Conservation (phyloP, 2,797 vertebrate species). For the Acrocephalus scirpaceus region DNA sequence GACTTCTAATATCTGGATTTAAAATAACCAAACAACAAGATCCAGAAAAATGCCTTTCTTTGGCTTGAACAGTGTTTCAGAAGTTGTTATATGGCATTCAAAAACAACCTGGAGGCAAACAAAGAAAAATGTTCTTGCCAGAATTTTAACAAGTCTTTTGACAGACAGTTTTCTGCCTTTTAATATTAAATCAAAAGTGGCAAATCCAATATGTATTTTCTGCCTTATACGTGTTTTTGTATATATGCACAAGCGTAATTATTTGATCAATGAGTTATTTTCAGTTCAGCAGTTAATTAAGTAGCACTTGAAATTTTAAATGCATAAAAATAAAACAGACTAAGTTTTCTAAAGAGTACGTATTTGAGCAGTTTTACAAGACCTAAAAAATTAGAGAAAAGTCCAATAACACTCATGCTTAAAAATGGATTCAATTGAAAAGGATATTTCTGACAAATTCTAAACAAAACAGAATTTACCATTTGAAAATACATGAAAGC, state of each 20-base stretch:
- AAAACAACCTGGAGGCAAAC: neutral
- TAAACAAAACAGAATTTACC: neutral
- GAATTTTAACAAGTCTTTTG: neutral
- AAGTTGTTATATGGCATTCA: neutral
- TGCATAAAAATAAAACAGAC: neutral
- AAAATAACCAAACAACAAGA: neutral
- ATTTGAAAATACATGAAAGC: neutral
- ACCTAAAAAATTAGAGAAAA: neutral
- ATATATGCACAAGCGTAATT: neutral
- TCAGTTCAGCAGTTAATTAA: constrained; percentile 13
- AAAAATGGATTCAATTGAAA: neutral
- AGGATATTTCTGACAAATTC: neutral
- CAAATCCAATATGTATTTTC: neutral
- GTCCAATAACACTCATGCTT: neutral
- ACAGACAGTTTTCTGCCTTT: neutral
- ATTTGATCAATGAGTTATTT: neutral
- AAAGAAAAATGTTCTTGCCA: neutral
- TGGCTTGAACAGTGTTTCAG: neutral
- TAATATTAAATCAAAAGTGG: neutral
- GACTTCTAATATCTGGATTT: neutral
- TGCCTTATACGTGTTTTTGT: neutral
- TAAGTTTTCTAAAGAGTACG: neutral
- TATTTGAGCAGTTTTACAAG: neutral
- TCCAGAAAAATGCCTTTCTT: neutral
- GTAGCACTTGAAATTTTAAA: neutral